Evolutionary conservation across 2,113 vertebrate genomes (phyloP).

Genomic region (Clinocottus analis): DNA sequence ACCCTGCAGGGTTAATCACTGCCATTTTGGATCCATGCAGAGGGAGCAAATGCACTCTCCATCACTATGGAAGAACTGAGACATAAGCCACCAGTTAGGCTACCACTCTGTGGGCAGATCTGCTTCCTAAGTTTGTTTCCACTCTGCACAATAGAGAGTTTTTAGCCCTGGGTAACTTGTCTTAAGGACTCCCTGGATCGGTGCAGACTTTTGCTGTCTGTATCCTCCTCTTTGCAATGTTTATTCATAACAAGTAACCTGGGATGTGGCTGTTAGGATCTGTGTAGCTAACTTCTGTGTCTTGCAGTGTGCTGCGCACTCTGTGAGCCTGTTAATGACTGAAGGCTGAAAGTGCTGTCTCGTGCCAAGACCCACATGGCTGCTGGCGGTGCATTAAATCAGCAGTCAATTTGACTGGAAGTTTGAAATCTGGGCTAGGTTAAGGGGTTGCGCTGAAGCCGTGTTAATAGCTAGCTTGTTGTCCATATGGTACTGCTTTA

Average conservation of each 20-base stretch:
- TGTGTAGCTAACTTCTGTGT: conserved; percentile 58
- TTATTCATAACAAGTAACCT: conserved; percentile 43
- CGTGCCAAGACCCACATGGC: conserved; percentile 87
- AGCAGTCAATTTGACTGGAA: conserved; percentile 91
- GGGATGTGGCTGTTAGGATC: conserved; percentile 51
- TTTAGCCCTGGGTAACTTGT: conserved; percentile 39
- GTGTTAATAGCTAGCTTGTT: conserved; percentile 95
- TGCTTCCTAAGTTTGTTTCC: conserved; percentile 65
- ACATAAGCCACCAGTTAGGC: conserved; percentile 53
- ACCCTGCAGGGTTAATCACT: conserved; percentile 75
- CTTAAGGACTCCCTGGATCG: conserved; percentile 34
- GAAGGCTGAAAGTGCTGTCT: conserved; percentile 79
- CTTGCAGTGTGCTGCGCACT: conserved; percentile 54
- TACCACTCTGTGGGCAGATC: conserved; percentile 53
- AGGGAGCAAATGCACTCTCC: conserved; percentile 68
- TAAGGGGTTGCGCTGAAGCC: conserved; percentile 89
- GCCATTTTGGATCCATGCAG: conserved; percentile 73
- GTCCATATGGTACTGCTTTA: conserved; percentile 98
- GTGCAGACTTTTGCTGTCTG: conserved; percentile 1
- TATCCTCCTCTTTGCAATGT: conserved; percentile 21
- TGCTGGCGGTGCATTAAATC: conserved; percentile 90
- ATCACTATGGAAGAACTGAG: conserved; percentile 79
- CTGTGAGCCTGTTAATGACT: conserved; percentile 75
- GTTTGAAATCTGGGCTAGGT: conserved; percentile 91
- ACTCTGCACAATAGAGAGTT: conserved; percentile 42